A percentile compares a stretch with the other conserved stretches of the same genome.
Evolutionary conservation across 1,140 invertebrate species (phyloP).

Genomic region (Ceratoteleas bidentatus): DNA sequence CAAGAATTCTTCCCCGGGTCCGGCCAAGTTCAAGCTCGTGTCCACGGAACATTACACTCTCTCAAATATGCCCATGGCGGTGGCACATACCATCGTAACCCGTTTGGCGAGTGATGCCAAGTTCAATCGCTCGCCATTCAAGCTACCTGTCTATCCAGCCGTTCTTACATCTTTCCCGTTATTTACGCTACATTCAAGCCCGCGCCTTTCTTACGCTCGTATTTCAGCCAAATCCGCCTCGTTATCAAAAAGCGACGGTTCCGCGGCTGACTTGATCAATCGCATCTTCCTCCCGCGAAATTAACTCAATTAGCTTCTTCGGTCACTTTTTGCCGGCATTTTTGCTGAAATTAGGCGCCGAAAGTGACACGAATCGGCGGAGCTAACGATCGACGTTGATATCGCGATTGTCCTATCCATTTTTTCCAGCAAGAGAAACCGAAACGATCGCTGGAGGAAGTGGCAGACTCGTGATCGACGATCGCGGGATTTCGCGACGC

Average conservation of each 20-base stretch:
- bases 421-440: too few relatives aligned
- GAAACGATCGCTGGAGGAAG: too few relatives aligned
- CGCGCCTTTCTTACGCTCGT: slow-evolving; percentile 46
- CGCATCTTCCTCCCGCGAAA: too few relatives aligned
- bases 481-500: too few relatives aligned
- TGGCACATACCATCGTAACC: slow-evolving; percentile 54
- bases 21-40: slow-evolving; percentile 58
- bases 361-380: too few relatives aligned
- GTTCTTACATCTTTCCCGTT: slow-evolving; percentile 62
- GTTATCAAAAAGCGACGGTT: slow-evolving; percentile 24
- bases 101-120: slow-evolving; percentile 50
- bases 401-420: too few relatives aligned
- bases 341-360: background rate
- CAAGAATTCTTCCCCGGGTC: slow-evolving; percentile 48
- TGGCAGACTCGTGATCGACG: too few relatives aligned
- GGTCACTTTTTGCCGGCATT: background rate
- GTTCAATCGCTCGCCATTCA: slow-evolving; percentile 64
- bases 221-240: slow-evolving; percentile 37
- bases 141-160: slow-evolving; percentile 55
- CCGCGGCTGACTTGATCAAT: background rate
- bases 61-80: slow-evolving; percentile 46
- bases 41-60: slow-evolving; percentile 54
- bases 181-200: slow-evolving; percentile 62
- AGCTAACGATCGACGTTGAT: too few relatives aligned
- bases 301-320: too few relatives aligned